Base-by-base conservation (phyloP, 1,140 invertebrate genomes). In the Adoxophyes honmai region DNA sequence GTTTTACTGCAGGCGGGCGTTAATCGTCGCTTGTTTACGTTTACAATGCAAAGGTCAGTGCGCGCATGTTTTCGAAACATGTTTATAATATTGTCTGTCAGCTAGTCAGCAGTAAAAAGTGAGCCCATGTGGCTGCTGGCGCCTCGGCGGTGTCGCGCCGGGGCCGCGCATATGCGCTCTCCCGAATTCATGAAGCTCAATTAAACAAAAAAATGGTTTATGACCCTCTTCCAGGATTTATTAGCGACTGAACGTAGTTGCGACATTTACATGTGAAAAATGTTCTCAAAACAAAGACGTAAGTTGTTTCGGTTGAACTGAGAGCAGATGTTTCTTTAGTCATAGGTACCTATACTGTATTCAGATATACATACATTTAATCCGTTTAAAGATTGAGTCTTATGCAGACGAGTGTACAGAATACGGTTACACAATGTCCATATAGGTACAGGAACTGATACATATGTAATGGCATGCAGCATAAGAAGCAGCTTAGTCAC, bases 61-160 rank as follows among this genome's bases (percentile, higher is more conserved):
- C 52, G 11, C 14, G 36, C 9, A 53, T 57, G 60, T 62, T 65
- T 65, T 56, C 56, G 34, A 35, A 39, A 54, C 37, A 64, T 75
- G 72, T 77, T 78, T 78, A 73, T 68, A 66, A 65, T 64, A 62
- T 28, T 28, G 21, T 67, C 65, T 73, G 70, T 75, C 74, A 70
- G 64, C 62, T 64, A 64, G 57, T 65, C 38, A 6, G 54, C 53
- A 28, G 59, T 68, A 69, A 28, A 37, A 55, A 55, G 15, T 55
- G 13, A 56, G 7, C 33, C 21, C 76, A 81, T 78, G 73, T 81
- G 75, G 64, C 11, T 59, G 68, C 61, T 37, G 62, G 70, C 68
- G 73, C 62, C 71, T 21, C 33, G 58, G 58, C 64, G 70, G 67
- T 75, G 70, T 64, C 64, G 61, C 57, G 53, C 33, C 59, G 58